These are phyloP conservation scores for Laticauda laticaudata DNA, from an alignment of 2,113 vertebrate species.

Conservation along the genomic window DNA sequence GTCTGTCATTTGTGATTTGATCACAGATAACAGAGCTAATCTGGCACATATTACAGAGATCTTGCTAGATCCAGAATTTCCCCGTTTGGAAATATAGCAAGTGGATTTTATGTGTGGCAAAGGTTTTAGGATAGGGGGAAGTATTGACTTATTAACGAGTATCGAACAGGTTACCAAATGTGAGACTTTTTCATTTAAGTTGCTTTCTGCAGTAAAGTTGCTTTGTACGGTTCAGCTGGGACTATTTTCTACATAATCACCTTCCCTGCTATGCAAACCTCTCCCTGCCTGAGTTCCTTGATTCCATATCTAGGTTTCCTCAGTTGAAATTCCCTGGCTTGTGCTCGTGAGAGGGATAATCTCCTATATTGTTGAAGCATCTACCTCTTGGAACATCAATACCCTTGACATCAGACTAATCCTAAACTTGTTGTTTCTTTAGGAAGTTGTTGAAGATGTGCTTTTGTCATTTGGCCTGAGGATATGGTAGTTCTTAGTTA, in stretches of 20 bases:
- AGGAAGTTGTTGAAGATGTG: neutral
- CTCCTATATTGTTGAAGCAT: neutral
- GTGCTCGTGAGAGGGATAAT: neutral
- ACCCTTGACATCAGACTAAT: neutral
- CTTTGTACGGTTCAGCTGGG: neutral
- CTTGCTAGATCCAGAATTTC: neutral
- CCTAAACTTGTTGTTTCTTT: neutral
- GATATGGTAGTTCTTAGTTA: neutral
- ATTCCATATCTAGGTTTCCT: neutral
- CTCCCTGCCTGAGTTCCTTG: neutral
- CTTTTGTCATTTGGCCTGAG: neutral
- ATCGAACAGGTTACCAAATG: neutral
- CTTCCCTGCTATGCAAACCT: neutral
- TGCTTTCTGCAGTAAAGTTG: neutral
- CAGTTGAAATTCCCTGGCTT: neutral
- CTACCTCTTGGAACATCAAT: neutral
- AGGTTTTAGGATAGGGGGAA: neutral
- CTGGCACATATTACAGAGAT: neutral
- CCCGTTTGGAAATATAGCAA: neutral
- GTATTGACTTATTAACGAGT: neutral
- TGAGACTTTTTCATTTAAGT: neutral
- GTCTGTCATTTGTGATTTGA: neutral
- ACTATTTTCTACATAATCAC: neutral
- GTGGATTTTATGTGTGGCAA: neutral
- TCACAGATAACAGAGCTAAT: neutral